Evolutionary conservation across 2,797 vertebrate species (phyloP).

Genomic region (Tolypeutes matacus): DNA sequence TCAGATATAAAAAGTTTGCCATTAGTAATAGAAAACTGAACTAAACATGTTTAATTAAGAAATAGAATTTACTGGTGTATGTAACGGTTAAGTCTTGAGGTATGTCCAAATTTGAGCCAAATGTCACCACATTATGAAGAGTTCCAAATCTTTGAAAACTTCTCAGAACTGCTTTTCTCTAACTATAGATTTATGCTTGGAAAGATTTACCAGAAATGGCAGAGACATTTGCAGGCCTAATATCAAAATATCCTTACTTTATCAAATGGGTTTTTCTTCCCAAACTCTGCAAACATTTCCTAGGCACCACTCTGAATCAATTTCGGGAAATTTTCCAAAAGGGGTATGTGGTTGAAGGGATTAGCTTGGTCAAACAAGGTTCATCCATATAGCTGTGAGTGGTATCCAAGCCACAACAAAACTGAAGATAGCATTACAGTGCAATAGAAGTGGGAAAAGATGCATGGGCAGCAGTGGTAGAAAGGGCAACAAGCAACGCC

Average conservation of each 20-base stretch:
- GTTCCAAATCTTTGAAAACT: not conserved
- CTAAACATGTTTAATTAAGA: not conserved
- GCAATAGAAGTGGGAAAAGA: not conserved
- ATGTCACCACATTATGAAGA: not conserved
- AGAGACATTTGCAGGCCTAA: not conserved
- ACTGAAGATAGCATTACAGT: not conserved
- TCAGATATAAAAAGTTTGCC: not conserved
- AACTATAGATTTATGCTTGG: not conserved
- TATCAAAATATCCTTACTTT: not conserved
- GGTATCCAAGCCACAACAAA: not conserved
- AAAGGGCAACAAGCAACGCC: not conserved
- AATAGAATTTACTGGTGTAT: not conserved
- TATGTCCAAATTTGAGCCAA: not conserved
- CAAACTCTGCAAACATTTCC: not conserved
- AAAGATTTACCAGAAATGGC: not conserved
- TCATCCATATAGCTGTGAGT: not conserved
- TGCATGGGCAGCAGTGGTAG: rapidly evolving
- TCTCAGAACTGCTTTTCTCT: not conserved
- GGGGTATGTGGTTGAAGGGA: rapidly evolving
- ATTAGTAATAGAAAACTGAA: not conserved
- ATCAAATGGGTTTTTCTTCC: not conserved
- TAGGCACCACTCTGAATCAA: not conserved
- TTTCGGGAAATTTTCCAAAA: not conserved
- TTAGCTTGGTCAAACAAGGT: not conserved
- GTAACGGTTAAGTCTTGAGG: not conserved